phyloP scores from a whole-genome alignment of 2,113 vertebrate species.

The Elanoides forficatus region DNA sequence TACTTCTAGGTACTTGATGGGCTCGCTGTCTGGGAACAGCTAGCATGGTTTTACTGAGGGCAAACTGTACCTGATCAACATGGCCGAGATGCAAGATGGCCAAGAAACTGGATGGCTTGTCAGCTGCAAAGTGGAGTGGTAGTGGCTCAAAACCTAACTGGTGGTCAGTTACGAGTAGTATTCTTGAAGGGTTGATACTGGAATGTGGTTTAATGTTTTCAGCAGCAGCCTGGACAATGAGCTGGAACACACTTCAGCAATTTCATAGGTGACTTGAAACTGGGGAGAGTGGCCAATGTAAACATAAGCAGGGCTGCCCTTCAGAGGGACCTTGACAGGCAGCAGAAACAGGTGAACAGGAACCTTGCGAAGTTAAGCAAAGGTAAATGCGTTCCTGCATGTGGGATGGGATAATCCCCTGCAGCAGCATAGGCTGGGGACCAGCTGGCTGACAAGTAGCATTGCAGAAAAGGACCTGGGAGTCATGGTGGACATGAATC shows the following conservation, averaged over 20 bases:
- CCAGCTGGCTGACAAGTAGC: not conserved
- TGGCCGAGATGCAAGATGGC: not conserved
- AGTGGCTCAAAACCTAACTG: not conserved
- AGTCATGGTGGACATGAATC: not conserved
- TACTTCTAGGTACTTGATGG: accelerated
- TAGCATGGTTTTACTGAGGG: not conserved
- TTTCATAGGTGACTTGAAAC: not conserved
- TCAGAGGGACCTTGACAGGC: not conserved
- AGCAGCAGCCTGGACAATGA: not conserved
- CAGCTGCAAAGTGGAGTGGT: not conserved
- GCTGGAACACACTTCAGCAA: not conserved
- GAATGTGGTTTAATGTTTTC: not conserved
- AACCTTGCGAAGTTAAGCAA: not conserved
- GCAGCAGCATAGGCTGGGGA: not conserved
- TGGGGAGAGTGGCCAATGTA: not conserved
- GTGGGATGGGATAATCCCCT: not conserved
- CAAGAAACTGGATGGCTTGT: not conserved
- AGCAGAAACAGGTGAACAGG: not conserved
- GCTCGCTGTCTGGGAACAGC: not conserved
- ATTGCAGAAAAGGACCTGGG: not conserved
- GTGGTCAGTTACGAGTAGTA: not conserved
- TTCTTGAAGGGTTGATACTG: not conserved
- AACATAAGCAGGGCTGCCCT: not conserved
- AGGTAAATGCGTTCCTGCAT: not conserved
- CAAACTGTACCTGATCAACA: not conserved